Evolutionary conservation across 2,888 invertebrate genomes (phyloP).

Genomic region (Muscina levida): DNA sequence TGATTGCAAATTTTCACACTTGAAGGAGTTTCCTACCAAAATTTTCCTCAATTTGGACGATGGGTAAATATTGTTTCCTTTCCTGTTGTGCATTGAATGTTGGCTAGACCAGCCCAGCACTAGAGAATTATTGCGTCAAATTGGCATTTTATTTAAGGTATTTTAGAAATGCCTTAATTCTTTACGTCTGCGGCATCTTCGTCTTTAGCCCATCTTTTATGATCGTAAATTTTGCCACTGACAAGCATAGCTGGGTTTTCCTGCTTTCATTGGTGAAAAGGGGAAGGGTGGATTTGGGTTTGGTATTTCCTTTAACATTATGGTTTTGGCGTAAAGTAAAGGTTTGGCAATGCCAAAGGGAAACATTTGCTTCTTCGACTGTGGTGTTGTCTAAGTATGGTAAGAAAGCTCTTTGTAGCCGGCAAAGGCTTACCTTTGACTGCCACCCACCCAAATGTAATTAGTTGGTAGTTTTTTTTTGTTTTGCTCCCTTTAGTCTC

Average conservation of each 20-base stretch:
- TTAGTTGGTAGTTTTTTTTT: slow-evolving; percentile 47
- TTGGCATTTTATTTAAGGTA: slow-evolving; percentile 49
- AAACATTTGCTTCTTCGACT: slow-evolving; percentile 29
- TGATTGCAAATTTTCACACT: slow-evolving; percentile 39
- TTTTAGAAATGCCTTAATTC: slow-evolving; percentile 53
- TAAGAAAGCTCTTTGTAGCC: neutral
- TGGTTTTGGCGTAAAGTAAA: slow-evolving; percentile 41
- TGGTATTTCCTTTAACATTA: neutral
- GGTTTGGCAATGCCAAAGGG: slow-evolving; percentile 44
- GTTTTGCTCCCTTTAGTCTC: slow-evolving; percentile 22
- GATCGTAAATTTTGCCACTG: slow-evolving; percentile 69
- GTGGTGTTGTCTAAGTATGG: slow-evolving; percentile 1
- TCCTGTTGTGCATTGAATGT: no score
- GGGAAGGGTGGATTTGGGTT: slow-evolving; percentile 23
- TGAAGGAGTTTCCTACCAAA: slow-evolving; percentile 40
- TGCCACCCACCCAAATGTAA: slow-evolving; percentile 47
- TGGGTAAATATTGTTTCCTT: neutral
- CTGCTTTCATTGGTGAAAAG: no score
- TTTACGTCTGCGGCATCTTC: slow-evolving; percentile 2
- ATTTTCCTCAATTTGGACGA: neutral
- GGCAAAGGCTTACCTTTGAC: slow-evolving; percentile 30
- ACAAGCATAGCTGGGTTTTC: slow-evolving; percentile 54
- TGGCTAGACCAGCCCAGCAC: neutral
- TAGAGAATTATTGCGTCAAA: slow-evolving; percentile 41
- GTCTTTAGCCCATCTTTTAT: no score